These are phyloP conservation scores for Hipposideros larvatus DNA, from an alignment of 2,797 vertebrate species.

Conservation along the genomic window DNA sequence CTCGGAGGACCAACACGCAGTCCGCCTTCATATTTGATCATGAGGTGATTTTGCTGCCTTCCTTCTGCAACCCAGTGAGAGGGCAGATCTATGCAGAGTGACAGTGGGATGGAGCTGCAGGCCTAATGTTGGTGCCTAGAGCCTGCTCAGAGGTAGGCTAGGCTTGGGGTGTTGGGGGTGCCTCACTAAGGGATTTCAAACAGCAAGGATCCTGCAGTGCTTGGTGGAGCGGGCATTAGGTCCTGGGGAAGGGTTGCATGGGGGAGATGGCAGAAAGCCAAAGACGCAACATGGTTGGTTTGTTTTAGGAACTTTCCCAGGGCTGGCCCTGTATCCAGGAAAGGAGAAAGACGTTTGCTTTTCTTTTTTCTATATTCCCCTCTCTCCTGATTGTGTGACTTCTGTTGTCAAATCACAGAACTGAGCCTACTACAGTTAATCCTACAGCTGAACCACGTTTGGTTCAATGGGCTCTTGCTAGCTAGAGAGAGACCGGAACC, in stretches of 20 bases:
- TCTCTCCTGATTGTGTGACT: neutral
- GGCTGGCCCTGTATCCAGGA: neutral
- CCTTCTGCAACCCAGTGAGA: neutral
- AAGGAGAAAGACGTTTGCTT: neutral
- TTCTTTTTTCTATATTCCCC: neutral
- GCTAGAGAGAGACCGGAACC: neutral
- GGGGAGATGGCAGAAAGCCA: neutral
- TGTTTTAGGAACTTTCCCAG: constrained; percentile 63
- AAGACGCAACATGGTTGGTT: neutral
- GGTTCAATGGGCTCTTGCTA: neutral
- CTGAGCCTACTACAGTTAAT: neutral
- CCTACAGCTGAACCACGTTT: neutral
- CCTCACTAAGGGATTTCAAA: neutral
- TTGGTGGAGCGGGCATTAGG: neutral
- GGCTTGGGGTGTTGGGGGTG: neutral
- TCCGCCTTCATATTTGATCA: neutral
- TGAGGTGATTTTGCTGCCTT: neutral
- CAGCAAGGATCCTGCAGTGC: neutral
- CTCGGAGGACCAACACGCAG: neutral
- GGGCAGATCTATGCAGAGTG: neutral
- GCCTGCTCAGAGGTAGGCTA: neutral
- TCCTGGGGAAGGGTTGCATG: neutral
- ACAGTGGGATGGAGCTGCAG: accelerated
- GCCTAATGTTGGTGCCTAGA: too few species aligned
- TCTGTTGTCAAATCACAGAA: constrained; percentile 2